These are phyloP conservation scores for Thecophora atra DNA, from an alignment of 2,888 invertebrate species.

Conservation along the genomic window DNA sequence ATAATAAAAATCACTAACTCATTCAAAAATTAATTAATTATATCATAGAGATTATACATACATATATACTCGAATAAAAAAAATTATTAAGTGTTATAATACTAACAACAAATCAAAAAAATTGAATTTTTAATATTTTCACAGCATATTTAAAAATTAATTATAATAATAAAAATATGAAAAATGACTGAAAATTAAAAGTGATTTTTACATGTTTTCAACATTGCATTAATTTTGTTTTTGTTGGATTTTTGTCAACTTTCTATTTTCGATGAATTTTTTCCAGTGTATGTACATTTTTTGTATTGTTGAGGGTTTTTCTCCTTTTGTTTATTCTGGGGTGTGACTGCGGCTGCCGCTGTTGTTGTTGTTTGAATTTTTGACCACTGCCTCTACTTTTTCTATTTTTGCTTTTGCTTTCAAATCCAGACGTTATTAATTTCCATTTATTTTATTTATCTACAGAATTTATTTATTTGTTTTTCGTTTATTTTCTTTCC, in stretches of 20 bases:
- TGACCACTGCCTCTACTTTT: not conserved
- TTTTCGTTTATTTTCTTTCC: not conserved
- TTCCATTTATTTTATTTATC: conserved; percentile 13
- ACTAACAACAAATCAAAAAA: too few relatives aligned
- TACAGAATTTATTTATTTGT: not conserved
- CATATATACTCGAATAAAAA: not conserved
- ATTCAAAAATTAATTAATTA: not conserved
- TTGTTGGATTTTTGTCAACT: not conserved
- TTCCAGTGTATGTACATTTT: not conserved
- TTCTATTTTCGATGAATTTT: not conserved
- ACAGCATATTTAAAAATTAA: not conserved
- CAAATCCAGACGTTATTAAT: conserved; percentile 29
- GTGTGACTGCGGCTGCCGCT: not conserved
- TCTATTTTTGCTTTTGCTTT: not conserved
- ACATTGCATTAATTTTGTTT: not conserved
- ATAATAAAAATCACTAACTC: too few relatives aligned
- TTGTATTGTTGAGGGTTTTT: not conserved
- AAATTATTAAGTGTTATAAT: not conserved
- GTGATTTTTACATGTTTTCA: not conserved
- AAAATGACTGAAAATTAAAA: not conserved
- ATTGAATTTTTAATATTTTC: not conserved
- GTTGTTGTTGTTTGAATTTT: not conserved
- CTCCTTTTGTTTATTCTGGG: not conserved
- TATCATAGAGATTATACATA: not conserved
- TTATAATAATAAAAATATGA: not conserved